Conservation (phyloP, 2,797 vertebrate genomes). For the Threskiornis aethiopicus region DNA sequence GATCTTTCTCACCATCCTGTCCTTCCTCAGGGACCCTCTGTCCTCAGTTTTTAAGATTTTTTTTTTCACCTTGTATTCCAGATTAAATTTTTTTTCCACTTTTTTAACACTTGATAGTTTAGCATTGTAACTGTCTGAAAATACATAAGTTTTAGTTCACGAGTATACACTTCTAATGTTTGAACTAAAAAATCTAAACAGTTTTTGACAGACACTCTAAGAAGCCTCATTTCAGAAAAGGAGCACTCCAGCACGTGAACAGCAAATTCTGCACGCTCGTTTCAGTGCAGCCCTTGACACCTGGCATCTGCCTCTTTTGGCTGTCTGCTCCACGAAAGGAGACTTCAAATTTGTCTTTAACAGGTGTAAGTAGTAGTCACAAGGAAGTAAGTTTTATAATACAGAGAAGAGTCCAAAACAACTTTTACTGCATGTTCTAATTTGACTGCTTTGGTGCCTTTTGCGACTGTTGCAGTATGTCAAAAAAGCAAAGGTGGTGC, state of each 20-base stretch:
- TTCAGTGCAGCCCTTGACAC: constrained; percentile 51
- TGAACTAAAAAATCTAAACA: constrained; percentile 46
- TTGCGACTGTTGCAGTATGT: constrained; percentile 69
- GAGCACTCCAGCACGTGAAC: background rate
- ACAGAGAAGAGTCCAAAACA: constrained; percentile 69
- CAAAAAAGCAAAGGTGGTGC: constrained; percentile 76
- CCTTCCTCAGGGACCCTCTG: constrained; percentile 33
- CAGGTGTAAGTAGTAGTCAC: constrained; percentile 63
- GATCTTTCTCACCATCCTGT: constrained; percentile 53
- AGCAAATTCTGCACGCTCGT: constrained; percentile 45
- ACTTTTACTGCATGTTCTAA: constrained; percentile 72
- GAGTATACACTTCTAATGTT: constrained; percentile 49
- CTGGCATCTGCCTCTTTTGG: constrained; percentile 52
- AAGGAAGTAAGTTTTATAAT: constrained; percentile 42
- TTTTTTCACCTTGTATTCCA: constrained; percentile 17
- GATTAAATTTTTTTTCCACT: background rate
- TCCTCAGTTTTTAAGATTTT: constrained; percentile 22
- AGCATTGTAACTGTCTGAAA: constrained; percentile 37
- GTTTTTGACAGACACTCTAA: constrained; percentile 49
- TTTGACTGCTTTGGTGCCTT: constrained; percentile 72
- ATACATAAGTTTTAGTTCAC: background rate
- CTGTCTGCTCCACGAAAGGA: constrained; percentile 49
- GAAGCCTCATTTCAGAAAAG: constrained; percentile 52
- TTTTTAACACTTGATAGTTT: constrained; percentile 6
- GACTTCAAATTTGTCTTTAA: constrained; percentile 44